Evolutionary conservation across 1,140 invertebrate genomes (phyloP), one percentile per base, ranked within the genome.

Genomic region (Tribolium madens): DNA sequence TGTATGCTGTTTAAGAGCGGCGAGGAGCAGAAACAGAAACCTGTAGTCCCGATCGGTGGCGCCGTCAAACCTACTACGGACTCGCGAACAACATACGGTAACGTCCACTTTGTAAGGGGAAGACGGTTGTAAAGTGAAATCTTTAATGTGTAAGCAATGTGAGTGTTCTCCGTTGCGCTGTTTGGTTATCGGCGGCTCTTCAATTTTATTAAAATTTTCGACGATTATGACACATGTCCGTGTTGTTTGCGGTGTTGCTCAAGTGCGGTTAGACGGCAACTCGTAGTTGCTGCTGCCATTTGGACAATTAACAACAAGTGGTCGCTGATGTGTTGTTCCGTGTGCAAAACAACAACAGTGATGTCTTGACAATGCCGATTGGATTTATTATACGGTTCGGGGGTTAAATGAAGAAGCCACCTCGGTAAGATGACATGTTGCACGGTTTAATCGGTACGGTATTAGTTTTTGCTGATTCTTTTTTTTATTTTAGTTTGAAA

Each of bases 71-170:
- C 48, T 64, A 73, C 50, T 42, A 77, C 76, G 72, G 52, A 76
- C 18, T 77, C 50, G 70, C 70, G 70, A 73, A 73, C 70, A 47
- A 72, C 42, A 46, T 70, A 72, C 48, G 80, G 81, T 72, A 75
- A 77, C 47, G 79, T 81, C 81, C 81, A 82, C 76, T 82, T 78
- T 79, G 60, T 73, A 79, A 81, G 80, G 80, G 79, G 80, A 81
- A 79, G 81, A 82, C 80, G 78, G 80, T 78, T 81, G 79, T 76
- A 60, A 77, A 81, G 81, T 82, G 81, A 82, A 82, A 82, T 82
- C 81, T 82, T 82, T 81, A 82, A 82, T 82, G 78, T 53, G 57
- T 81, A 81, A 79, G 78, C 78, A 82, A 82, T 81, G 78, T 80
- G 79, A 73, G 72, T 73, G 52, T 10, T 73, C 74, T 52, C 75